Conservation (phyloP, 30 jellyfish, hydroid and myxozoan genomes). For the Morbakka virulenta region DNA sequence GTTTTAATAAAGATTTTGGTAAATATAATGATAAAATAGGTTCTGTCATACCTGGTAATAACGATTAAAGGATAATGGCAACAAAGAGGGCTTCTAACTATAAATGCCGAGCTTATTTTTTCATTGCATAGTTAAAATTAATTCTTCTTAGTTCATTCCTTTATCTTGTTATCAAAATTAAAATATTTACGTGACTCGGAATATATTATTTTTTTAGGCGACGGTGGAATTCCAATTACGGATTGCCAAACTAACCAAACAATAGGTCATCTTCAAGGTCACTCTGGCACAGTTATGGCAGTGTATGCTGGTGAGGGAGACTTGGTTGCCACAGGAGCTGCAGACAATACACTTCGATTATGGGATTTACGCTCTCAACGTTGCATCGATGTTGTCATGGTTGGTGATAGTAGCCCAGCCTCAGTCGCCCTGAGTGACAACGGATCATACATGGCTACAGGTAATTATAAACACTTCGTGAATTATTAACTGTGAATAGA, state of each 20-base stretch:
- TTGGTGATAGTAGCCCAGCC: constrained; percentile 94
- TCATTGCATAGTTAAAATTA: too few species aligned
- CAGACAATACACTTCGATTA: constrained; percentile 85
- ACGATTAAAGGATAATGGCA: too few species aligned
- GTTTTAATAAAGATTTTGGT: too few species aligned
- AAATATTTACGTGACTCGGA: too few species aligned
- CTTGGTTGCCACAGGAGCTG: constrained; percentile 84
- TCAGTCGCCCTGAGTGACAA: constrained; percentile 74
- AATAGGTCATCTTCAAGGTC: constrained; percentile 90
- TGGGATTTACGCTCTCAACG: constrained; percentile 96
- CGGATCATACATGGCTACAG: constrained; percentile 85
- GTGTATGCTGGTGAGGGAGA: constrained; percentile 92
- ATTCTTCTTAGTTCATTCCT: too few species aligned
- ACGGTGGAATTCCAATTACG: constrained; percentile 79
- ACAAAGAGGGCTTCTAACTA: too few species aligned
- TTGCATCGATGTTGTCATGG: constrained; percentile 89
- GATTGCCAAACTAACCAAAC: constrained; percentile 79
- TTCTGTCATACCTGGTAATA: too few species aligned
- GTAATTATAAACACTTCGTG: too few species aligned
- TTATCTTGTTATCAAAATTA: too few species aligned
- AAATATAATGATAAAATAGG: too few species aligned
- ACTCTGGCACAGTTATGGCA: constrained; percentile 85
- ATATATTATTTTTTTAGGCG: constrained; percentile 51
- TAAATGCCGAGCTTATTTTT: too few species aligned
- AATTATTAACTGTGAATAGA: too few species aligned